Conservation (phyloP, 92 coral and sea anemone genomes). For the Blastomussa wellsi region DNA sequence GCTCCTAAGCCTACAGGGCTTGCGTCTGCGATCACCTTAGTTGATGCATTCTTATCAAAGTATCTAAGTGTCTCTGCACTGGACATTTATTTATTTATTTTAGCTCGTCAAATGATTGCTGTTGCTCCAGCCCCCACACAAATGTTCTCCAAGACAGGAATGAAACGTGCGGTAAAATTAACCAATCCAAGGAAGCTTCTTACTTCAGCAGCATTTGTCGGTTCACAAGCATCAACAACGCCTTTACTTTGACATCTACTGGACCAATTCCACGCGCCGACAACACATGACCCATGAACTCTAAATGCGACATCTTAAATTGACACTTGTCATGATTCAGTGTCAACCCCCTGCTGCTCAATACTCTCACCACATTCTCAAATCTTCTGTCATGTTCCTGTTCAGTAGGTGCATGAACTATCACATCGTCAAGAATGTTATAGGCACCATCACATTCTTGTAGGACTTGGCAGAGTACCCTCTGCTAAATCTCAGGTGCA, state of each 20-base stretch:
- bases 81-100: conserved; percentile 52
- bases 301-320: conserved; percentile 44
- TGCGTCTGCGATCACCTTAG: conserved; percentile 64
- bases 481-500: conserved; percentile 54
- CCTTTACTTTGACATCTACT: too few relatives aligned
- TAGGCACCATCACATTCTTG: conserved; percentile 13
- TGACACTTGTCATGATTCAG: conserved; percentile 55
- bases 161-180: too few relatives aligned
- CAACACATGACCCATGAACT: conserved; percentile 35
- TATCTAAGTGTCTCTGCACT: conserved; percentile 53
- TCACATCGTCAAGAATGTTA: conserved; percentile 45
- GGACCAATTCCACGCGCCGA: conserved; percentile 1
- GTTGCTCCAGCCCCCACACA: conserved; percentile 44
- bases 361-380: conserved; percentile 40
- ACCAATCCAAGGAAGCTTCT: too few relatives aligned
- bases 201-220: too few relatives aligned
- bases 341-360: conserved; percentile 48
- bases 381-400: conserved; percentile 58
- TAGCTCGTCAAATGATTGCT: conserved; percentile 47
- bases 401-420: conserved; percentile 46
- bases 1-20: conserved; percentile 71
- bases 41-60: conserved; percentile 44
- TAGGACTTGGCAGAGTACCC: conserved; percentile 30
- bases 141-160: conserved; percentile 59
- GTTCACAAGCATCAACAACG: too few relatives aligned